Evolutionary conservation across 2,888 invertebrate species (phyloP).

Genomic region (Azorinus chamasolen): DNA sequence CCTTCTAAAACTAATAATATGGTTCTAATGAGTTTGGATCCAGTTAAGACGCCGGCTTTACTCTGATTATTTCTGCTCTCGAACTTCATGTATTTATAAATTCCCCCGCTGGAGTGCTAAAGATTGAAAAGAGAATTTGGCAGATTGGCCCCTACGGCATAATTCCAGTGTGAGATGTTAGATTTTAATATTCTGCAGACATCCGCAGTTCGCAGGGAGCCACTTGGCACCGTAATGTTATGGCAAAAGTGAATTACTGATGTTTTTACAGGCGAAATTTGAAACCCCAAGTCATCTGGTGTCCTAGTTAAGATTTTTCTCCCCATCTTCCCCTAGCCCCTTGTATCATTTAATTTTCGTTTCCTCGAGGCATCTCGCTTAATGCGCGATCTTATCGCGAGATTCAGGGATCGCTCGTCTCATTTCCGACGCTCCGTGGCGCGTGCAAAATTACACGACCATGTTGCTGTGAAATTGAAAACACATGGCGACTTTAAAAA

Average conservation of each 20-base stretch:
- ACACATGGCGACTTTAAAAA: constrained; percentile 58
- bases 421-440: constrained; percentile 53
- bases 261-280: constrained; percentile 33
- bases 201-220: constrained; percentile 31
- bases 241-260: not conserved
- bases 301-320: constrained; percentile 40
- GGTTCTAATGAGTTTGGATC: too few relatives aligned
- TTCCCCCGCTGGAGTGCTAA: too few relatives aligned
- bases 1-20: too few relatives aligned
- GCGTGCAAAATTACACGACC: constrained; percentile 66
- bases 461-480: constrained; percentile 55
- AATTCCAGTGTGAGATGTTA: constrained; percentile 3
- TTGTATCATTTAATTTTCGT: constrained; percentile 50
- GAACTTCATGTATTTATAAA: too few relatives aligned
- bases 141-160: too few relatives aligned
- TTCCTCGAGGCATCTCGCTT: constrained; percentile 38
- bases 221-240: constrained; percentile 35
- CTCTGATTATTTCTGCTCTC: too few relatives aligned
- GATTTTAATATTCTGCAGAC: constrained; percentile 8
- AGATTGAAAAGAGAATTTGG: too few relatives aligned
- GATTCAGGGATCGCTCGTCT: constrained; percentile 36
- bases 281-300: constrained; percentile 48
- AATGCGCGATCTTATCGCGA: constrained; percentile 56
- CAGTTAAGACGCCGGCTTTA: too few relatives aligned
- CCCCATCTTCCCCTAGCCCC: constrained; percentile 13